Evolutionary conservation across 2,113 vertebrate species (phyloP).

Genomic region (Heterotis niloticus): DNA sequence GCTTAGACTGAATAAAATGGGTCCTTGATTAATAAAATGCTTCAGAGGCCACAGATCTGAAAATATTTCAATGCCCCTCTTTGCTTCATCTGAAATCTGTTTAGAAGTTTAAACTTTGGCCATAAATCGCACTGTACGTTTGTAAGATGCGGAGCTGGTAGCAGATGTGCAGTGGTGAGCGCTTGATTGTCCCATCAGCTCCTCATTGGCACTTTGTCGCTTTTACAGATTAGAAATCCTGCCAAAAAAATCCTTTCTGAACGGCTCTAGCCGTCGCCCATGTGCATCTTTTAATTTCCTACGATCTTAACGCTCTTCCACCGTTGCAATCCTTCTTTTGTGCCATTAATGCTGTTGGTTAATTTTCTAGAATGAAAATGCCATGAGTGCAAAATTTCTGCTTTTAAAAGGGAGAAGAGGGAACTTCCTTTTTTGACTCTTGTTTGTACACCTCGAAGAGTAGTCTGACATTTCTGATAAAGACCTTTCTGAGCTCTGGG

Average conservation of each 20-base stretch:
- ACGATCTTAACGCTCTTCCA: not conserved
- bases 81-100: conserved; percentile 45
- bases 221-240: not conserved
- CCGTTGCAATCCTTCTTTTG: not conserved
- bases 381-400: not conserved
- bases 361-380: not conserved
- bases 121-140: conserved; percentile 8
- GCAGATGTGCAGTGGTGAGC: not conserved
- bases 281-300: not conserved
- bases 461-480: not conserved
- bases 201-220: conserved; percentile 1
- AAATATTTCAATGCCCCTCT: conserved; percentile 20
- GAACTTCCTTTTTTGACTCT: not conserved
- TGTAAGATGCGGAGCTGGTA: not conserved
- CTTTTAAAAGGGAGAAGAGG: no score
- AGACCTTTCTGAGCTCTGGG: not conserved
- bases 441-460: not conserved
- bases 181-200: not conserved
- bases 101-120: conserved; percentile 12
- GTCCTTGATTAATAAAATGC: conserved; percentile 55
- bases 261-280: not conserved
- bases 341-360: not conserved
- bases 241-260: not conserved
- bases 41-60: conserved; percentile 47
- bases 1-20: conserved; percentile 58